phyloP scores from a whole-genome alignment of 2,113 vertebrate genomes.

The Phoxinus phoxinus region DNA sequence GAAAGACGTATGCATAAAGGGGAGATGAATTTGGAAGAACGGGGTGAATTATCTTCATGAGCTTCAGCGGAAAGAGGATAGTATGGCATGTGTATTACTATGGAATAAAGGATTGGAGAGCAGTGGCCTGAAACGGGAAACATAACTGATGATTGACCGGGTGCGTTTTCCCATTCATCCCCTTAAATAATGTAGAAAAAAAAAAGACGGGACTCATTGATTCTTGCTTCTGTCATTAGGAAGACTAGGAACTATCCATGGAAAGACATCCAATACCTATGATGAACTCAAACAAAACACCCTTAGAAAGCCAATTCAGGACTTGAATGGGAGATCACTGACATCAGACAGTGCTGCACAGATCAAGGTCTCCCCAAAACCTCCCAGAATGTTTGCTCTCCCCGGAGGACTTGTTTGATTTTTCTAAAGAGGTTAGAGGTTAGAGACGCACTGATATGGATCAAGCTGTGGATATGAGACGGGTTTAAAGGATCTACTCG shows the following conservation, averaged over 20 bases:
- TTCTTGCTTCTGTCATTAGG: constrained; percentile 21
- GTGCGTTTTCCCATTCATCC: constrained; percentile 12
- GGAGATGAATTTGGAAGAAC: background rate
- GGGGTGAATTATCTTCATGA: background rate
- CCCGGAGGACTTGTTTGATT: constrained; percentile 56
- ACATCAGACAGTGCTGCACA: constrained; percentile 64
- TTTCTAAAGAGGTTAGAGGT: constrained; percentile 67
- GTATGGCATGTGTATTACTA: background rate
- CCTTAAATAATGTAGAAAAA: constrained; percentile 20
- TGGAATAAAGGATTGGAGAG: constrained; percentile 28
- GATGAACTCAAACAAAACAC: constrained; percentile 43
- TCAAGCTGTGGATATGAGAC: constrained; percentile 64
- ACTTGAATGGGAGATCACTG: constrained; percentile 59
- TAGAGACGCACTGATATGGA: constrained; percentile 64
- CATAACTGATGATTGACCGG: constrained; percentile 24
- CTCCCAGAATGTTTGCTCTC: constrained; percentile 38
- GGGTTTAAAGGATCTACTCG: constrained; percentile 71
- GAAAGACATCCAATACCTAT: constrained; percentile 43
- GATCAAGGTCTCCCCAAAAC: constrained; percentile 54
- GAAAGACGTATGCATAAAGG: constrained; percentile 2
- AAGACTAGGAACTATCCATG: constrained; percentile 26
- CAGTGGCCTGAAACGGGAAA: constrained; percentile 35
- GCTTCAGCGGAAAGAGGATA: background rate
- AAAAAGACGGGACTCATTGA: background rate
- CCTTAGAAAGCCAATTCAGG: constrained; percentile 33